Conservation (phyloP, 2,888 invertebrate genomes). For the Andrena praecox region DNA sequence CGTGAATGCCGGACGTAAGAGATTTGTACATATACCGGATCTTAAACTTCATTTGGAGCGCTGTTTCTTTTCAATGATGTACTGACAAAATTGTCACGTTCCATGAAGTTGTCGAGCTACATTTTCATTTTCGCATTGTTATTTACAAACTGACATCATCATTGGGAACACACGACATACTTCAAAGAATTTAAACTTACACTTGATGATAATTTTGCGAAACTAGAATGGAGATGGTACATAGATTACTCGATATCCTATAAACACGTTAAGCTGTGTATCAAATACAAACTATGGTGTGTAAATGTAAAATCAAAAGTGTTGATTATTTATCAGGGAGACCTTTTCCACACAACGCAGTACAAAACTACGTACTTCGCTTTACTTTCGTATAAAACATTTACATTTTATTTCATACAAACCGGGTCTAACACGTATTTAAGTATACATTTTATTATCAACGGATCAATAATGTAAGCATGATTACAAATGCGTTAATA, state of each 20-base stretch:
- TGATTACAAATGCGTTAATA: slow-evolving; percentile 32
- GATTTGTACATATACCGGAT: slow-evolving; percentile 43
- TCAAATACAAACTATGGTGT: slow-evolving; percentile 79
- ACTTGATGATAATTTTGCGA: slow-evolving; percentile 45
- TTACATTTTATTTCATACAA: slow-evolving; percentile 57
- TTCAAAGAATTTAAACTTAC: slow-evolving; percentile 33
- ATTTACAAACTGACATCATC: slow-evolving; percentile 30
- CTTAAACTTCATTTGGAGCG: neutral
- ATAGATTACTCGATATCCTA: slow-evolving; percentile 59
- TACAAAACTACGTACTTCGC: slow-evolving; percentile 14
- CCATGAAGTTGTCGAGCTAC: neutral
- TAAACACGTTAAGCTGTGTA: slow-evolving; percentile 67
- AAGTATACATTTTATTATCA: slow-evolving; percentile 46
- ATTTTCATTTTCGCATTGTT: slow-evolving; percentile 34
- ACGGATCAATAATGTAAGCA: slow-evolving; percentile 50
- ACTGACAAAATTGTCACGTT: slow-evolving; percentile 7
- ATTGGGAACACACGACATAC: slow-evolving; percentile 53
- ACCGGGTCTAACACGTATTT: slow-evolving; percentile 37
- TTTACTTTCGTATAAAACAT: slow-evolving; percentile 49
- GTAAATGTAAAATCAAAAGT: slow-evolving; percentile 70
- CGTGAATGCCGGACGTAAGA: slow-evolving; percentile 19
- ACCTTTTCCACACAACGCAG: slow-evolving; percentile 18
- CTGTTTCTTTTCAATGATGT: slow-evolving; percentile 4
- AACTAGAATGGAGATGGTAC: slow-evolving; percentile 41
- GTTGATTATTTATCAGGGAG: slow-evolving; percentile 52